A percentile compares a stretch with the other conserved stretches of the same genome.
Conservation (phyloP, 1,140 invertebrate genomes). For the Temnothorax curvispinosus region DNA sequence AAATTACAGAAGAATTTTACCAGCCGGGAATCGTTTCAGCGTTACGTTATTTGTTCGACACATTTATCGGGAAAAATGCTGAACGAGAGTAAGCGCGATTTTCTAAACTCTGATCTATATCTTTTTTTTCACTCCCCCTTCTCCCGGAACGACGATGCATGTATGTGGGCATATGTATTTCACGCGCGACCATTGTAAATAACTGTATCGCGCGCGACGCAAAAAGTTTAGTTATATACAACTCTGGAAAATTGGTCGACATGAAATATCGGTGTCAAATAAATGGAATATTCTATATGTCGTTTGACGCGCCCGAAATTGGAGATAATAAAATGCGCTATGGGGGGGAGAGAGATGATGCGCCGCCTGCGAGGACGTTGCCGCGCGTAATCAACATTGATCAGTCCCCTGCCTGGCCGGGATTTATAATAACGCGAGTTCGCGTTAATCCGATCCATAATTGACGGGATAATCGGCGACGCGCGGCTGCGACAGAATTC, state of each 20-base stretch:
- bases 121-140: neutral
- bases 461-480: constrained; percentile 26
- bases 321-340: constrained; percentile 36
- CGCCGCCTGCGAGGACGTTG: neutral
- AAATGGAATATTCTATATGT: constrained; percentile 54
- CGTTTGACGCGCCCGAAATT: constrained; percentile 41
- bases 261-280: constrained; percentile 52
- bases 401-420: neutral
- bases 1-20: constrained; percentile 25
- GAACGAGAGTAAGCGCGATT: constrained; percentile 22
- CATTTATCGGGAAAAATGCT: neutral
- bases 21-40: neutral
- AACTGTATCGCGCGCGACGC: constrained; percentile 10
- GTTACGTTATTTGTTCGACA: neutral
- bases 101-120: neutral
- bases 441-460: constrained; percentile 46
- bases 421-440: constrained; percentile 34
- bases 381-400: constrained; percentile 26
- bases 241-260: constrained; percentile 39
- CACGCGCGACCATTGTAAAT: constrained; percentile 24
- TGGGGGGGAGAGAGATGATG: neutral
- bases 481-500: neutral
- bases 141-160: no score
- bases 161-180: neutral
- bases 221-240: constrained; percentile 54